phyloP scores from a whole-genome alignment of 2,113 vertebrate species.

The Scomber colias region DNA sequence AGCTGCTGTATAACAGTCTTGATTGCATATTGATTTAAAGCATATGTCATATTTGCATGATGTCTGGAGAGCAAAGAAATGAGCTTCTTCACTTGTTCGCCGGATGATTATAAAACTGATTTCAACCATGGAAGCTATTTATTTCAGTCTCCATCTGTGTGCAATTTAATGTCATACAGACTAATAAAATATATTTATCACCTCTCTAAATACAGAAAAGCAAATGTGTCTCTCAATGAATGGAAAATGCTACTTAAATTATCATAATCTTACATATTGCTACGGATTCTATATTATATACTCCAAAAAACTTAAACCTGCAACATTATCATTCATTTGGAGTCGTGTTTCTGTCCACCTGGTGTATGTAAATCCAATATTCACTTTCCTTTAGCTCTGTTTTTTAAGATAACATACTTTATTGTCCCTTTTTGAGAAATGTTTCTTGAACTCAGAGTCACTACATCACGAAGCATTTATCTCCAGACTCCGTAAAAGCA shows the following conservation, averaged over 20 bases:
- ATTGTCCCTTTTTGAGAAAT: no score
- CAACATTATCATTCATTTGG: no score
- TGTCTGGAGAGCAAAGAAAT: constrained; percentile 18
- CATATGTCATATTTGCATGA: constrained; percentile 27
- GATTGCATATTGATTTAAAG: constrained; percentile 43
- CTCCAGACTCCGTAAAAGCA: no score
- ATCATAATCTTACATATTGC: not conserved
- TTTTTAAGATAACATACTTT: no score
- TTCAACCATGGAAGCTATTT: not conserved
- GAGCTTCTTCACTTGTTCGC: constrained; percentile 8
- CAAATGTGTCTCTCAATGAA: not conserved
- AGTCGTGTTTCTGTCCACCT: no score
- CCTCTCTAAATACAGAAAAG: not conserved
- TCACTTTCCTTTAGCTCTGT: no score
- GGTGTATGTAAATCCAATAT: no score
- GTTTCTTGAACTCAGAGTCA: no score
- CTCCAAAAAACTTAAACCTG: no score
- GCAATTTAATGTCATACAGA: not conserved
- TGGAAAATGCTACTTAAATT: not conserved
- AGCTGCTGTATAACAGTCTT: not conserved
- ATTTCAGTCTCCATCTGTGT: not conserved
- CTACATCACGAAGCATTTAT: no score
- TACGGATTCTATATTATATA: no score
- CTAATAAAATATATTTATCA: not conserved
- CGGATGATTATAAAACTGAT: constrained; percentile 12